phyloP scores from a whole-genome alignment of 2,113 vertebrate species.

The cat (Felis catus) region F.catus_Fca126_mat1.0 CM031417.1:39571001-39571500 shows the following conservation, averaged over 20 bases:
- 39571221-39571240: conserved; percentile 96
- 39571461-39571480: background rate
- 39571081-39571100: background rate
- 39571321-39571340: conserved; percentile 92
- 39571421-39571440: background rate
- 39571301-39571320: conserved; percentile 99
- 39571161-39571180: conserved; percentile 46
- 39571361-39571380: background rate
- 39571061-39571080: background rate
- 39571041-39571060: background rate
- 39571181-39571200: conserved; percentile 97
- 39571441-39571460: background rate
- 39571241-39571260: conserved; percentile 97
- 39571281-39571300: conserved; percentile 98
- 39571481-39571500: background rate
- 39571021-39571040: background rate
- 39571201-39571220: conserved; percentile 93
- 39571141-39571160: conserved; percentile 23
- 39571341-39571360: background rate
- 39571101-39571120: background rate
- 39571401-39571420: conserved; percentile 25
- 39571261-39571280: conserved; percentile 98
- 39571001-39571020: conserved; percentile 14
- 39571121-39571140: background rate
- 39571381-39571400: background rate